Base-by-base conservation (phyloP, 2,888 invertebrate genomes). In the Lordiphosa andalusiaca region DNA sequence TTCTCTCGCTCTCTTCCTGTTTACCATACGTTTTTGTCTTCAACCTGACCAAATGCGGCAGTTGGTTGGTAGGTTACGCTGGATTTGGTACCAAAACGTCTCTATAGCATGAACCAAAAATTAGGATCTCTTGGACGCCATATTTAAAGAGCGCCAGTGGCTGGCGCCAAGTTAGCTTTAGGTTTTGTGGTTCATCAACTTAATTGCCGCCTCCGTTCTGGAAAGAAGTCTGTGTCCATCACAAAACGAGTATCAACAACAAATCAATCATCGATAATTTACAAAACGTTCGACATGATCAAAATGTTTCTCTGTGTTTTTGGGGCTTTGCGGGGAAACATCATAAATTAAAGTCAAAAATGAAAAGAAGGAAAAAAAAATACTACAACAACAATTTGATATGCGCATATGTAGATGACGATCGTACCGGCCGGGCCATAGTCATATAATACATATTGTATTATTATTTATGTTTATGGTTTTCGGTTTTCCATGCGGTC, bases 381-480 rank as follows among this genome's bases (percentile, higher is more conserved):
- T n/a, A 12, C 36, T 48, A 33, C 46, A 57, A 16, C 25, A 30
- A 58, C 48, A 39, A 4, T 49, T 33, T 47, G 53, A 67, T 59
- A 62, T 71, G 67, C 67, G 48, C 50, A 51, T 64, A 53, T 73
- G 56, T 57, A 49, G 12, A 49, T 53, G 13, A 39, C 12, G 16
- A 25, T 38, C 19, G 49, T 19, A 30, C 30, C 9, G 30, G 3
- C 30, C 37, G 4, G 42, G 21, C 52, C 40, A 50, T 33, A 38
- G 21, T 47, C 62, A 55, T 63, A 63, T 75, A 55, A 69, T 66
- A 67, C 72, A 75, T 80, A 76, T 83, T 75, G 76, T 83, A 59
- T 72, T 77, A 77, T 80, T 77, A 83, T 77, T 77, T 77, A 77
- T 77, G 77, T 83, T 77, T 77, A 80, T 76, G 84, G 77, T 83